Conservation (phyloP, 2,113 vertebrate genomes). For the Eublepharis macularius region DNA sequence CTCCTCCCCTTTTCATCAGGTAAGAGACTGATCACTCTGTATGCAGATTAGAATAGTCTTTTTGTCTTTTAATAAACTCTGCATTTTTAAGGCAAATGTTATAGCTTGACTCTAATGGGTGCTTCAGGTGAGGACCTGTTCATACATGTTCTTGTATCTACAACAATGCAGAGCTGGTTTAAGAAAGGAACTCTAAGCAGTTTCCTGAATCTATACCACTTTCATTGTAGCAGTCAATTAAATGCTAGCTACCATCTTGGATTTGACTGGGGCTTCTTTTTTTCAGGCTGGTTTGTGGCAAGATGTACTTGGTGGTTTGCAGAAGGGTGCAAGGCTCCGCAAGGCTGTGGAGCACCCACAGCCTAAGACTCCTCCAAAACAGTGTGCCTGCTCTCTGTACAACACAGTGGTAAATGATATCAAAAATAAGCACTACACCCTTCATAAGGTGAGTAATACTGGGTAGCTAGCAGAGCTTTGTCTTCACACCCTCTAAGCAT, state of each 20-base stretch:
- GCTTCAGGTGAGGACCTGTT: not conserved
- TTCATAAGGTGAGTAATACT: slow-evolving; percentile 59
- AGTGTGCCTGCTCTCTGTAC: slow-evolving; percentile 42
- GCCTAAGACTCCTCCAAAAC: rapidly evolving
- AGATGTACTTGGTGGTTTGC: slow-evolving; percentile 63
- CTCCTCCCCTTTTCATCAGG: not conserved
- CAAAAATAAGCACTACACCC: slow-evolving; percentile 64
- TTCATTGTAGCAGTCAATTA: not conserved
- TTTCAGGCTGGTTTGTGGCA: slow-evolving; percentile 56
- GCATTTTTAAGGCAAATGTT: no score
- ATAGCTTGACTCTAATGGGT: not conserved
- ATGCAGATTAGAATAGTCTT: not conserved
- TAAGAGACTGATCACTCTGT: not conserved
- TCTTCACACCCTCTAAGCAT: not conserved
- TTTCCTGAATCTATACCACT: not conserved
- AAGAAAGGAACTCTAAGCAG: not conserved
- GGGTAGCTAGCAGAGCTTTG: not conserved
- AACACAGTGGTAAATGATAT: slow-evolving; percentile 73
- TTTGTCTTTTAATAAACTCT: not conserved
- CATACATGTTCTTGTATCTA: not conserved
- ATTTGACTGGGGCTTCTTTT: not conserved
- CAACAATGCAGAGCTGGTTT: not conserved
- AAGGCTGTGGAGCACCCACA: not conserved
- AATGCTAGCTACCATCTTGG: not conserved
- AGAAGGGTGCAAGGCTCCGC: slow-evolving; percentile 59